Evolutionary conservation across 2,888 invertebrate genomes (phyloP), one percentile per base, ranked within the genome.

Genomic region (Lagria hirta): DNA sequence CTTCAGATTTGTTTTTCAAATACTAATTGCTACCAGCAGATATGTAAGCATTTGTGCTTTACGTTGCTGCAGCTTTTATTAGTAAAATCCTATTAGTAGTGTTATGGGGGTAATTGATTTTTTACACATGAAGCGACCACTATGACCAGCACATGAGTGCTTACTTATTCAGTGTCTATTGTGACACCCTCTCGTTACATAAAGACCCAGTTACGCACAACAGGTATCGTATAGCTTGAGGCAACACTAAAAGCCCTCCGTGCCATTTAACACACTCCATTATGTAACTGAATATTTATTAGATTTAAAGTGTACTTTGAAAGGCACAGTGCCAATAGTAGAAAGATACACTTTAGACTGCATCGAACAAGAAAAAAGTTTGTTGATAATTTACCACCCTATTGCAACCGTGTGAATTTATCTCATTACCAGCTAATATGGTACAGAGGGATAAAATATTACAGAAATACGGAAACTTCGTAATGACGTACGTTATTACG

Each of bases 401-500:
- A 32, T 10, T 47, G 30, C 22, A 18, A 48, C 49, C 59, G 62
- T 64, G 66, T 61, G 59, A 66, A 64, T 59, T 54, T 54, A 54
- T 52, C 58, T 61, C 61, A 62, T 66, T 65, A 63, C 61, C 49
- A 33, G 7, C 20, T 27, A 27, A 24, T 36, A 16, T 10, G 24
- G 18, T 13, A 10, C 57, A n/a, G n/a, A n/a, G 23, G 21, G 22
- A 28, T 28, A 37, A 37, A n/a, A 37, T 29, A 17, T 17, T 5
- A 15, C 29, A 16, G 40, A 55, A 58, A 62, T 52, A 47, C 57
- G 63, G 61, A 65, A 65, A 65, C 55, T 51, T 55, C 57, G 62
- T 61, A 63, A 64, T 58, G 57, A 60, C 57, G 42, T 36, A 54
- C 55, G 62, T 63, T 62, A 60, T 65, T 65, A 65, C 60, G 58